Percentiles rank a stretch among this genome's conserved stretches.
Conservation (phyloP, 2,888 invertebrate species). For the Caenorhabditis uteleia region DNA sequence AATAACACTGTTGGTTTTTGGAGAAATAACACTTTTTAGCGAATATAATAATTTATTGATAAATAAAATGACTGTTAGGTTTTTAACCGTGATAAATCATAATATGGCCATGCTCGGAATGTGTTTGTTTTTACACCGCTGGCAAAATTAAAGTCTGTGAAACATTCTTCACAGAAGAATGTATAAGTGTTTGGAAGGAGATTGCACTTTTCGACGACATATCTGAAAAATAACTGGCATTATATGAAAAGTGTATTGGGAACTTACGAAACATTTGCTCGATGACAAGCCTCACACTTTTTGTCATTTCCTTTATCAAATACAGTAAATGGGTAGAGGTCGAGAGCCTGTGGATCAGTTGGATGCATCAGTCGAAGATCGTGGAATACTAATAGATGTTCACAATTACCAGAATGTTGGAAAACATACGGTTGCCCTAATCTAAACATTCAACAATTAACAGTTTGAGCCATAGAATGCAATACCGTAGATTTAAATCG, state of each 20-base stretch:
- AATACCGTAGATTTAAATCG: constrained; percentile 47
- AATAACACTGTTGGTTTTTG: too few relatives aligned
- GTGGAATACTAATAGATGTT: constrained; percentile 60
- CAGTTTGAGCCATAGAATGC: not conserved
- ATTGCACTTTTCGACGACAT: constrained; percentile 60
- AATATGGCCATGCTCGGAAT: constrained; percentile 43
- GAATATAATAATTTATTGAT: not conserved
- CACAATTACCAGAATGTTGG: constrained; percentile 59
- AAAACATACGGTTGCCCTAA: constrained; percentile 54
- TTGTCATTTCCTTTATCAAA: constrained; percentile 50
- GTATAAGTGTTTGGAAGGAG: constrained; percentile 59
- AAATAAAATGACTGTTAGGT: not conserved
- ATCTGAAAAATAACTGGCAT: constrained; percentile 42
- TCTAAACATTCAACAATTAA: constrained; percentile 6
- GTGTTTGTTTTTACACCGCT: constrained; percentile 40
- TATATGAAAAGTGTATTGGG: not conserved
- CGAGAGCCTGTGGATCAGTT: constrained; percentile 50
- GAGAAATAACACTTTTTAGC: not conserved
- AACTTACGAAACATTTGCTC: constrained; percentile 42
- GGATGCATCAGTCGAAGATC: constrained; percentile 60
- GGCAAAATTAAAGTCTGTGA: constrained; percentile 49
- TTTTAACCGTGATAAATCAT: not conserved
- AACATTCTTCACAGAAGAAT: constrained; percentile 62
- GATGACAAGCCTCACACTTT: constrained; percentile 58
- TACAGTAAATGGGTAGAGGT: constrained; percentile 53